A percentile compares a stretch with the other conserved stretches of the same genome.
These are phyloP conservation scores for Cichlasoma orientale DNA, from an alignment of 2,797 vertebrate species.

Conservation along the genomic window DNA sequence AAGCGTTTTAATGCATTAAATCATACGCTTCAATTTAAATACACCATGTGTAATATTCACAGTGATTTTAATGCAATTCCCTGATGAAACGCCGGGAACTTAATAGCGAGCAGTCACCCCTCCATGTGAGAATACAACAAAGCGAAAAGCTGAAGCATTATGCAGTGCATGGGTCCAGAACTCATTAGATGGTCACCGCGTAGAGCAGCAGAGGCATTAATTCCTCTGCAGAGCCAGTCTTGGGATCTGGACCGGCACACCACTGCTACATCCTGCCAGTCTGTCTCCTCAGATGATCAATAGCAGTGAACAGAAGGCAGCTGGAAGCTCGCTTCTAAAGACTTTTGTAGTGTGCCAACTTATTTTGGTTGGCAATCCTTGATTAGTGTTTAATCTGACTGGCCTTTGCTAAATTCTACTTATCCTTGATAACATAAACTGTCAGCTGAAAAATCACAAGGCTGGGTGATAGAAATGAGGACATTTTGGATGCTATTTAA, in stretches of 20 bases:
- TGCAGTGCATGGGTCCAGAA: slow-evolving; percentile 22
- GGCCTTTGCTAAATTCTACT: slow-evolving; percentile 53
- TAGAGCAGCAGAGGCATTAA: slow-evolving; percentile 35
- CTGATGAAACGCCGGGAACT: background rate
- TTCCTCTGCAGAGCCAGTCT: slow-evolving; percentile 28
- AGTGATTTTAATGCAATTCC: background rate
- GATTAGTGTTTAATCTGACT: slow-evolving; percentile 53
- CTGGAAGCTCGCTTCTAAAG: slow-evolving; percentile 36
- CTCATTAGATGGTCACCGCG: slow-evolving; percentile 54
- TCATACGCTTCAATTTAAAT: too few species aligned
- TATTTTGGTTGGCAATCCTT: slow-evolving; percentile 50
- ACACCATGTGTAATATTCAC: background rate
- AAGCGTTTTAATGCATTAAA: background rate
- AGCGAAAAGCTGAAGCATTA: slow-evolving; percentile 4
- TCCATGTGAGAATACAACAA: slow-evolving; percentile 21
- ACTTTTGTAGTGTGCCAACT: slow-evolving; percentile 54
- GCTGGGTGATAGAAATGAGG: slow-evolving; percentile 12
- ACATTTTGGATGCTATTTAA: slow-evolving; percentile 30
- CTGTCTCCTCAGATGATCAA: slow-evolving; percentile 64
- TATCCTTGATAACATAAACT: slow-evolving; percentile 61
- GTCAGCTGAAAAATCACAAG: slow-evolving; percentile 39
- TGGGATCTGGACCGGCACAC: slow-evolving; percentile 44
- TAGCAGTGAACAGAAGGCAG: slow-evolving; percentile 65
- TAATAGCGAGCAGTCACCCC: background rate
- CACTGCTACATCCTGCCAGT: slow-evolving; percentile 56